A percentile compares a stretch with the other conserved stretches of the same genome.
Conservation (phyloP, 1,140 invertebrate species). For the Leucophenga varia region DNA sequence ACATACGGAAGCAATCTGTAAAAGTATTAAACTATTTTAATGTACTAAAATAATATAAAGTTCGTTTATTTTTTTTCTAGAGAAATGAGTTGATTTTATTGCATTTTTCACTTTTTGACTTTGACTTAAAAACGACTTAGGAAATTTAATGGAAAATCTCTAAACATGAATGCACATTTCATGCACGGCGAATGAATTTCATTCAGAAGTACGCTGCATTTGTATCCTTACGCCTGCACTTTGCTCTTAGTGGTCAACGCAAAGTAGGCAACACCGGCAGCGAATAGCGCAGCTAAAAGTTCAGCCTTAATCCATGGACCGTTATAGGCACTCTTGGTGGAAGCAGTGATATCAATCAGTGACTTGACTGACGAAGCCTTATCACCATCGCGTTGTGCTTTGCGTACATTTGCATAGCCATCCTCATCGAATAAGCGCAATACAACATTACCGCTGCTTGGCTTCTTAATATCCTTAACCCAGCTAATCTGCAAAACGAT, state of each 20-base stretch:
- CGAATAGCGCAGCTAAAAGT: conserved; percentile 78
- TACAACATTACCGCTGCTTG: conserved; percentile 74
- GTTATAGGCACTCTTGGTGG: conserved; percentile 83
- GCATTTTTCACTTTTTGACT: too few species aligned
- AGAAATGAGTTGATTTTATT: too few species aligned
- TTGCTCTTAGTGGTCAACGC: conserved; percentile 83
- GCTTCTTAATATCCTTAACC: conserved; percentile 82
- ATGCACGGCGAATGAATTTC: conserved; percentile 50
- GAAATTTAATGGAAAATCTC: conserved; percentile 15
- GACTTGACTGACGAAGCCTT: conserved; percentile 70
- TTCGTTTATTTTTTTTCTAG: too few species aligned
- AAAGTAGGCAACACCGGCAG: conserved; percentile 80
- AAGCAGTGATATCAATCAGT: conserved; percentile 72
- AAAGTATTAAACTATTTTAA: conserved; percentile 8
- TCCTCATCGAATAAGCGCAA: conserved; percentile 90
- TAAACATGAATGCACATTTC: background rate
- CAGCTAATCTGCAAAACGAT: conserved; percentile 75
- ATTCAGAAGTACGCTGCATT: conserved; percentile 45
- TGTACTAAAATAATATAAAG: too few species aligned
- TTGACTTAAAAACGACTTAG: too few species aligned
- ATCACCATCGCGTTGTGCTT: conserved; percentile 71
- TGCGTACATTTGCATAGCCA: conserved; percentile 79
- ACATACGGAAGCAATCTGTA: background rate
- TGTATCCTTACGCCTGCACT: conserved; percentile 57
- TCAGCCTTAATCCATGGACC: conserved; percentile 92